Conservation (phyloP, 2,888 invertebrate species). For the Paralinhomoeus sp. region DNA sequence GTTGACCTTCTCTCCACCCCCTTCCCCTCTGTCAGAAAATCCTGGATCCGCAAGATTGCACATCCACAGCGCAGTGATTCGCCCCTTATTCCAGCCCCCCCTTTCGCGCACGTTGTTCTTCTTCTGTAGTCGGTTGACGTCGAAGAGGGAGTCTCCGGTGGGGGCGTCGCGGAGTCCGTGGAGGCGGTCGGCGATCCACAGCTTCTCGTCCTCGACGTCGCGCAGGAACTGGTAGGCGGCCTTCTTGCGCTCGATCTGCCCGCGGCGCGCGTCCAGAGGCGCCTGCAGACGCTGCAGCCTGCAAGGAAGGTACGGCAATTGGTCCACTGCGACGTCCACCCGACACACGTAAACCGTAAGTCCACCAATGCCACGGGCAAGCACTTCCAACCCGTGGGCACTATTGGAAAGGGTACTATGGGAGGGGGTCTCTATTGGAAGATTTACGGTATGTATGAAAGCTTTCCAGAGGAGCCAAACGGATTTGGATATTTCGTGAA, state of each 20-base stretch:
- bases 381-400: neutral
- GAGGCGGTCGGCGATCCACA: constrained; percentile 93
- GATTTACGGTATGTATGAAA: too few relatives aligned
- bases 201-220: constrained; percentile 89
- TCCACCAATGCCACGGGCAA: neutral
- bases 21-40: neutral
- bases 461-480: too few relatives aligned
- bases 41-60: too few relatives aligned
- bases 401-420: too few relatives aligned
- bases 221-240: constrained; percentile 53
- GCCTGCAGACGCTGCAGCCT: constrained; percentile 73
- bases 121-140: constrained; percentile 89
- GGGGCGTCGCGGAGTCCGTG: constrained; percentile 69
- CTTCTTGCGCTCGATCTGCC: constrained; percentile 82
- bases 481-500: too few relatives aligned
- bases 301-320: constrained; percentile 3
- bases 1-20: neutral
- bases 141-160: constrained; percentile 87
- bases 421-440: too few relatives aligned
- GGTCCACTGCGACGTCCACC: too few relatives aligned
- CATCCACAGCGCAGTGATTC: too few relatives aligned
- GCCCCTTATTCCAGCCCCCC: too few relatives aligned
- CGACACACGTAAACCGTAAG: too few relatives aligned
- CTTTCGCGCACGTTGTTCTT: constrained; percentile 46
- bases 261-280: constrained; percentile 65